A percentile compares a stretch with the other conserved stretches of the same genome.
phyloP scores from a whole-genome alignment of 2,888 invertebrate genomes.

The Apodemia hepburni region DNA sequence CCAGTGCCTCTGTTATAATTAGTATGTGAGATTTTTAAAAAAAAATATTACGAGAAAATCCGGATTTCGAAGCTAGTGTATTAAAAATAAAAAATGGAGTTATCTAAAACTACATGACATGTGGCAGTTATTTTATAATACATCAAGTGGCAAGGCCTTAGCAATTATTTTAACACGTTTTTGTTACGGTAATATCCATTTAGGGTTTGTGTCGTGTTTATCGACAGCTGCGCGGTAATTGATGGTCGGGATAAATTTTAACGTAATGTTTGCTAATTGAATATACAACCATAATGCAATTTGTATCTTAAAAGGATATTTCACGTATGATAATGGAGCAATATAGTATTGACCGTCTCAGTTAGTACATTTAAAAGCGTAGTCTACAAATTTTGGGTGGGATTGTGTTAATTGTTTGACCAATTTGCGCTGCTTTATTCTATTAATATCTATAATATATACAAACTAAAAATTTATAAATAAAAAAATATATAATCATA shows the following conservation, averaged over 20 bases:
- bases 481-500: too few species aligned
- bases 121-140: neutral
- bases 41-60: too few species aligned
- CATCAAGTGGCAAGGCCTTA: slow-evolving; percentile 15
- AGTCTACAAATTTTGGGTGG: neutral
- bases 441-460: neutral
- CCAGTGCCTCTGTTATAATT: too few species aligned
- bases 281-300: slow-evolving; percentile 8
- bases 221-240: slow-evolving; percentile 51
- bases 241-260: slow-evolving; percentile 67
- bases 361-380: neutral
- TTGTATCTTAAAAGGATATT: slow-evolving; percentile 10
- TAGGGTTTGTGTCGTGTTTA: slow-evolving; percentile 38
- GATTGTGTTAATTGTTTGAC: neutral
- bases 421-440: neutral
- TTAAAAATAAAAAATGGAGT: slow-evolving; percentile 15
- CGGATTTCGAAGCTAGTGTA: neutral
- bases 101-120: slow-evolving; percentile 3
- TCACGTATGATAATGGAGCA: neutral
- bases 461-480: too few species aligned
- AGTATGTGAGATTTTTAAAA: too few species aligned
- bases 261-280: slow-evolving; percentile 71
- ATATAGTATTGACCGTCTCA: neutral
- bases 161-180: slow-evolving; percentile 17
- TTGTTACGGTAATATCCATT: slow-evolving; percentile 31